Percentiles rank a stretch among this genome's conserved stretches.
Evolutionary conservation across 2,113 vertebrate genomes (phyloP).

Genomic region (Pantherophis guttatus): DNA sequence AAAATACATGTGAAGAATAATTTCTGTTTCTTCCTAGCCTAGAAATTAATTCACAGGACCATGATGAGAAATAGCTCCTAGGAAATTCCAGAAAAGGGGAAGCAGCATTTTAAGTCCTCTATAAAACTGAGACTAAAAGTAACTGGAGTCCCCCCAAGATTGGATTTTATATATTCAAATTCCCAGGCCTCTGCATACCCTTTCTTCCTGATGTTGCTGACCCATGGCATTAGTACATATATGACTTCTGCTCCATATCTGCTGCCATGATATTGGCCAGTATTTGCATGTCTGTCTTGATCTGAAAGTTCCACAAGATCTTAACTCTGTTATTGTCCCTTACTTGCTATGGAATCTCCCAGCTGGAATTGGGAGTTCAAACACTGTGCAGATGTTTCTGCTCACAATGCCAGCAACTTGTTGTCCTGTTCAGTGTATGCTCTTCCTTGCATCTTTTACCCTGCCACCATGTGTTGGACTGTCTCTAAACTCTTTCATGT

Average conservation of each 20-base stretch:
- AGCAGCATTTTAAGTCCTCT: not conserved
- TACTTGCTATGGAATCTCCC: not conserved
- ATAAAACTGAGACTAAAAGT: not conserved
- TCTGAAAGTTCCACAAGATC: not conserved
- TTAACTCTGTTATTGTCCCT: not conserved
- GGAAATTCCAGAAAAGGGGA: not conserved
- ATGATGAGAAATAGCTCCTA: not conserved
- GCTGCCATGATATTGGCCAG: not conserved
- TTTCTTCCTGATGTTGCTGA: not conserved
- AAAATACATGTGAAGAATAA: not conserved
- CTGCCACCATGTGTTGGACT: not conserved
- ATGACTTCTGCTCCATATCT: not conserved
- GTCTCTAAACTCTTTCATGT: too few species aligned
- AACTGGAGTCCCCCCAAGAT: not conserved
- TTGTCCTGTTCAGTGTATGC: not conserved
- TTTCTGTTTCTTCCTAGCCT: slow-evolving; percentile 8
- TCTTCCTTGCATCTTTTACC: not conserved
- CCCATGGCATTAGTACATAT: not conserved
- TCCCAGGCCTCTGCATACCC: not conserved
- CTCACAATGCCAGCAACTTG: not conserved
- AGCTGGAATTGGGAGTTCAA: not conserved
- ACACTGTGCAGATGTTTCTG: not conserved
- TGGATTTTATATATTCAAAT: not conserved
- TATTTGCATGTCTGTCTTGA: not conserved
- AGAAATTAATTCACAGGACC: not conserved